Base-by-base conservation (phyloP, 1,140 invertebrate genomes). In the Planococcus citri region DNA sequence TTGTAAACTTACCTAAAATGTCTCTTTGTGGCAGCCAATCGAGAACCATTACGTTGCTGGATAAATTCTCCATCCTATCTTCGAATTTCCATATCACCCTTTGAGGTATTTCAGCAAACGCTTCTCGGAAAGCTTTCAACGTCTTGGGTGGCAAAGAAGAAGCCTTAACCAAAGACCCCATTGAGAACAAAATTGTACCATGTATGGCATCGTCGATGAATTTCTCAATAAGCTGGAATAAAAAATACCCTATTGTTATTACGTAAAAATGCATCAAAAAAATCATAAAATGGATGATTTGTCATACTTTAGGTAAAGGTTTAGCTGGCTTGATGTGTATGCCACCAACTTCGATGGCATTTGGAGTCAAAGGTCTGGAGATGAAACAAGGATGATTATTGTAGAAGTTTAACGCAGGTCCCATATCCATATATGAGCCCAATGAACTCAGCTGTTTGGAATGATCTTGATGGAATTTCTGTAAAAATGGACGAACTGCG, bases 121-220 rank as follows among this genome's bases (percentile, higher is more conserved):
- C 77, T 27, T 75, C 75, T n/a, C 78, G 38, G 57, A 85, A 75
- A 6, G 76, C 74, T 2, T 78, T 58, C 20, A 75, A 67, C 58
- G 75, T 79, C 1, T 76, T 70, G 21, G 72, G 71, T 4, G 77
- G 75, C 69, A 78, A 70, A 0, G 71, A 14, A 73, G 69, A 21
- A 27, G 61, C 70, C 14, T 27, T 68, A 2, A 71, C 21, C 14
- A 72, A 22, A 1, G 86, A 84, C 0, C 87, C 87, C 73, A 88
- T 80, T 58, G 83, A 86, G 76, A 88, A 88, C 72, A 86, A 86
- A 37, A 89, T 83, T 1, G 85, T 83, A 0, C 87, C 87, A 38
- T 85, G 75, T 20, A 77, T 73, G 0, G 85, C 67, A 25, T 67
- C 33, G 60, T 74, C 70, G 6, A 75, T 41, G 25, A 75, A 61